Evolutionary conservation across 2,888 invertebrate species (phyloP).

Genomic region (Argynnis bischoffii): DNA sequence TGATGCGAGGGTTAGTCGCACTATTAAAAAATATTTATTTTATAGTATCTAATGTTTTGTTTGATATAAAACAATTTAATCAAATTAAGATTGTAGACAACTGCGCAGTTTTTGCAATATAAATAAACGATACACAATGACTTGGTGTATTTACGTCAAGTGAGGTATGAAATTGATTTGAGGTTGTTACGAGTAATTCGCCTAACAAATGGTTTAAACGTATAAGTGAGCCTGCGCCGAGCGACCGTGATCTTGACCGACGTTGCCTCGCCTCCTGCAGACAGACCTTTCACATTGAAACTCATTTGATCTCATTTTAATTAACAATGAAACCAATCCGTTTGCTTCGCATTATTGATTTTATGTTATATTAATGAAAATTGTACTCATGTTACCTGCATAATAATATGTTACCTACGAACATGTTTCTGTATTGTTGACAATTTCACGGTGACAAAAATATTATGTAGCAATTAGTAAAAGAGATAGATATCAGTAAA

Average conservation of each 20-base stretch:
- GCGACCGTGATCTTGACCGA: slow-evolving; percentile 33
- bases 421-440: neutral
- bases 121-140: slow-evolving; percentile 25
- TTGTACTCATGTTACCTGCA: no score
- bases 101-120: slow-evolving; percentile 28
- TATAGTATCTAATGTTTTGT: neutral
- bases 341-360: neutral
- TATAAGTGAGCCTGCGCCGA: slow-evolving; percentile 5
- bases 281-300: slow-evolving; percentile 11
- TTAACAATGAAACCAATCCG: neutral
- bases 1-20: no score
- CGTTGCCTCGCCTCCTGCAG: neutral
- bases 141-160: slow-evolving; percentile 25
- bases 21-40: neutral
- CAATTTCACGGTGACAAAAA: no score
- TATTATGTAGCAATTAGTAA: no score
- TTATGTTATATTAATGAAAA: neutral
- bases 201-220: slow-evolving; percentile 10
- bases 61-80: slow-evolving; percentile 4
- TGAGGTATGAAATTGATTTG: slow-evolving; percentile 31
- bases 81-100: slow-evolving; percentile 26
- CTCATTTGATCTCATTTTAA: slow-evolving; percentile 2
- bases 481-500: no score
- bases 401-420: neutral
- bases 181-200: slow-evolving; percentile 19